Percentiles rank a stretch among this genome's conserved stretches.
These are phyloP conservation scores for Philonicus albiceps DNA, from an alignment of 2,888 invertebrate species.

Conservation along the genomic window DNA sequence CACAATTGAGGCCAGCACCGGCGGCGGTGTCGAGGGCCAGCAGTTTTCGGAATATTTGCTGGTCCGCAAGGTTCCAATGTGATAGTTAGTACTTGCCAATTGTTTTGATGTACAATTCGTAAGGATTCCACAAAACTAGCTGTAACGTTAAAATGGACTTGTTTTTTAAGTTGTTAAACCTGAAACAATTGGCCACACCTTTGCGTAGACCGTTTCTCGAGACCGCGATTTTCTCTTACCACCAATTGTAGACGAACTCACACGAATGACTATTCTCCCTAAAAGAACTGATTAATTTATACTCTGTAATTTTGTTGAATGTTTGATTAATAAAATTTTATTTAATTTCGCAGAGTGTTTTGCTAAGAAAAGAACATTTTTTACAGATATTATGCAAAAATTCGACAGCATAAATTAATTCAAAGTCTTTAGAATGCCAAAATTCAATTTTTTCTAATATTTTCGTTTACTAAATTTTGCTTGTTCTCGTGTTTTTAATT, in stretches of 20 bases:
- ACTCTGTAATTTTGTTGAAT: slow-evolving; percentile 48
- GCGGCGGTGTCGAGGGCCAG: slow-evolving; percentile 87
- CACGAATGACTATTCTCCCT: background rate
- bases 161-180: slow-evolving; percentile 28
- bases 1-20: slow-evolving; percentile 81
- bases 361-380: too few relatives aligned
- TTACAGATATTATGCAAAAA: too few relatives aligned
- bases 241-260: background rate
- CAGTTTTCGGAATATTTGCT: slow-evolving; percentile 90
- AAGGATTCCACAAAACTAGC: background rate
- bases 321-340: slow-evolving; percentile 45
- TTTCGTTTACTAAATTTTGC: too few relatives aligned
- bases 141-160: background rate
- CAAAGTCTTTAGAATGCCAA: too few relatives aligned
- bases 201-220: background rate
- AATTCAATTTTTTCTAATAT: too few relatives aligned
- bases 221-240: background rate
- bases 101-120: slow-evolving; percentile 12
- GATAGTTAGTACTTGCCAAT: slow-evolving; percentile 56
- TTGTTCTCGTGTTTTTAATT: too few relatives aligned
- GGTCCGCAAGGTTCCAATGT: slow-evolving; percentile 68
- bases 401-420: too few relatives aligned
- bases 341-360: slow-evolving; percentile 30
- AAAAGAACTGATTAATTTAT: slow-evolving; percentile 49
- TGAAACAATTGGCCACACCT: background rate